Percentiles rank a stretch among this genome's conserved stretches.
phyloP scores from a whole-genome alignment of 1,140 invertebrate species.

The Batillaria attramentaria region DNA sequence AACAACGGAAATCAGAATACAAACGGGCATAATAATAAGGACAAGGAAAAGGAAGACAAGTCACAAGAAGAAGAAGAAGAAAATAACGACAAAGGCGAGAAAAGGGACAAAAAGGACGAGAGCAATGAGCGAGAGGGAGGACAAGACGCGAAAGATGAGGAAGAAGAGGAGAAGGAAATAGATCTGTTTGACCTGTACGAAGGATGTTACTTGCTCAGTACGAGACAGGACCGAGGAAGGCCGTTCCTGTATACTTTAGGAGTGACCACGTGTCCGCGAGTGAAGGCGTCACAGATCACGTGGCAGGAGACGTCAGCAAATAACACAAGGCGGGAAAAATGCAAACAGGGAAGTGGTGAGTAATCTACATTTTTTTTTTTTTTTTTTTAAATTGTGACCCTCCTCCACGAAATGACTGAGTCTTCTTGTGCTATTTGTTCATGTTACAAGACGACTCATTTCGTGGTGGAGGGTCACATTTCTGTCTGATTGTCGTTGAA shows the following conservation, averaged over 20 bases:
- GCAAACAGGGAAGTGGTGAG: slow-evolving; percentile 35
- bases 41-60: not conserved
- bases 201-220: slow-evolving; percentile 21
- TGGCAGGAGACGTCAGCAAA: slow-evolving; percentile 29
- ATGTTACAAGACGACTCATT: too few relatives aligned
- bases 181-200: slow-evolving; percentile 19
- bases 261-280: slow-evolving; percentile 11
- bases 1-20: not conserved
- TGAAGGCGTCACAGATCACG: slow-evolving; percentile 75
- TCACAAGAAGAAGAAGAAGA: too few relatives aligned
- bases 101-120: not conserved
- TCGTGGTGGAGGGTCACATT: too few relatives aligned
- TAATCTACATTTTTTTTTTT: not conserved
- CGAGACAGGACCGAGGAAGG: not conserved
- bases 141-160: not conserved
- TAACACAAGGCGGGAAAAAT: not conserved
- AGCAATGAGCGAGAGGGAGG: not conserved
- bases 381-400: too few relatives aligned
- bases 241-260: slow-evolving; percentile 8
- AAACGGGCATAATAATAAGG: not conserved
- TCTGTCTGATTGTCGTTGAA: not conserved
- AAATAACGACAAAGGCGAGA: not conserved
- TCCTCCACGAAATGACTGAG: too few relatives aligned
- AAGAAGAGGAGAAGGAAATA: slow-evolving; percentile 8
- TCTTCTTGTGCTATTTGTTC: too few relatives aligned